Percentiles rank a stretch among this genome's conserved stretches.
Conservation (phyloP, 2,888 invertebrate species). For the Labia minor region DNA sequence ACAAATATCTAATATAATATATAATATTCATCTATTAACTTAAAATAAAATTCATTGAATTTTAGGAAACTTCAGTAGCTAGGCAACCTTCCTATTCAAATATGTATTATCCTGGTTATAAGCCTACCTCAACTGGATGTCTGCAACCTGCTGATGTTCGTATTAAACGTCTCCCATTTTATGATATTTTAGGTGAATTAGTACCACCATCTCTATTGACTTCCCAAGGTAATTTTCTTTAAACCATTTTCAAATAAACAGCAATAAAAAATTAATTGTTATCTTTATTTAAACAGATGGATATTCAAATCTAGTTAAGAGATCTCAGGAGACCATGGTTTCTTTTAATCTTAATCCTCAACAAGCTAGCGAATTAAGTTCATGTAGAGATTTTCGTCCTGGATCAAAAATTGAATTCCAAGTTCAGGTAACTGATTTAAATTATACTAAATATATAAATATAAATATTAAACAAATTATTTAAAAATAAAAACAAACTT, state of each 20-base stretch:
- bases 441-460: no score
- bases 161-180: conserved; percentile 84
- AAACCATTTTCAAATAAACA: no score
- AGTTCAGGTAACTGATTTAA: conserved; percentile 54
- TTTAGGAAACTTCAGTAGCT: no score
- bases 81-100: conserved; percentile 28
- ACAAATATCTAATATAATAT: no score
- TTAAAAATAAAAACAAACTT: no score
- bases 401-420: conserved; percentile 59
- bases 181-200: conserved; percentile 75
- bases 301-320: conserved; percentile 28
- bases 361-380: conserved; percentile 82
- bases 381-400: conserved; percentile 52
- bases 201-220: conserved; percentile 77
- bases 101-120: neutral
- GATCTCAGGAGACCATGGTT: conserved; percentile 76
- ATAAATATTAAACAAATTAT: no score
- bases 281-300: no score
- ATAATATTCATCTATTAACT: no score
- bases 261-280: no score
- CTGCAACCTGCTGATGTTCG: conserved; percentile 56
- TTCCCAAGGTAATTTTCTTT: neutral
- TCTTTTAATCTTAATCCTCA: conserved; percentile 85
- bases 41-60: no score
- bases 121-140: conserved; percentile 15